Conservation (phyloP, 2,888 invertebrate species). For the Myopa tessellatipennis region DNA sequence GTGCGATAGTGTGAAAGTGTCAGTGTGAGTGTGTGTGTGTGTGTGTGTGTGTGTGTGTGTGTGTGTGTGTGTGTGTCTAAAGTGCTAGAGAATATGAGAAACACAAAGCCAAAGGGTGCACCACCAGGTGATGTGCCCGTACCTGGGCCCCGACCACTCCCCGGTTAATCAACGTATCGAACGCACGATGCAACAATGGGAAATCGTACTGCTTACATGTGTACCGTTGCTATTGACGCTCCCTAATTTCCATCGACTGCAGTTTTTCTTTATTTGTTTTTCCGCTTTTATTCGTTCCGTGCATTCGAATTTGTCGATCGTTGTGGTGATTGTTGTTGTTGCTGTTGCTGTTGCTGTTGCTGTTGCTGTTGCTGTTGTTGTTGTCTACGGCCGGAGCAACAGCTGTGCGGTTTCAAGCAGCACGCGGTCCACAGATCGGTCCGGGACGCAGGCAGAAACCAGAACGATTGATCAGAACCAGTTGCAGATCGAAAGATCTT, state of each 20-base stretch:
- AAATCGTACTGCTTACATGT: not conserved
- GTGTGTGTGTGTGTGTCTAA: not conserved
- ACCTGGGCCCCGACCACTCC: not conserved
- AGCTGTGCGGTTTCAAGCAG: slow-evolving; percentile 3
- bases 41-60: not conserved
- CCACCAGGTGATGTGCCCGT: slow-evolving; percentile 9
- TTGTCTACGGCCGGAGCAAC: too few species aligned
- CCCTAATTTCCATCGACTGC: slow-evolving; percentile 20
- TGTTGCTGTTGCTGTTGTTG: not conserved
- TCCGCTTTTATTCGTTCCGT: slow-evolving; percentile 12
- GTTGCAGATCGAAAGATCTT: not conserved
- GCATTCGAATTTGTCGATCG: not conserved
- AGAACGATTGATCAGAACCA: slow-evolving; percentile 19
- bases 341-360: not conserved
- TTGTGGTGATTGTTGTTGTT: not conserved
- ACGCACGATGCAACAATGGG: slow-evolving; percentile 10
- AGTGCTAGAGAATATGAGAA: not conserved
- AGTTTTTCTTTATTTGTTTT: slow-evolving; percentile 26
- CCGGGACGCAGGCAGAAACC: not conserved
- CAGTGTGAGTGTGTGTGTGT: not conserved
- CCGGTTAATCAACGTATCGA: too few species aligned
- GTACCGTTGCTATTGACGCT: not conserved
- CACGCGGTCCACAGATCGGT: slow-evolving; percentile 18
- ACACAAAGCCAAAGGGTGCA: not conserved
- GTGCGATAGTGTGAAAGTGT: too few species aligned